A percentile compares a stretch with the other conserved stretches of the same genome.
Conservation (phyloP, 2,113 vertebrate genomes). For the Gnathonemus echidnorhynchus region DNA sequence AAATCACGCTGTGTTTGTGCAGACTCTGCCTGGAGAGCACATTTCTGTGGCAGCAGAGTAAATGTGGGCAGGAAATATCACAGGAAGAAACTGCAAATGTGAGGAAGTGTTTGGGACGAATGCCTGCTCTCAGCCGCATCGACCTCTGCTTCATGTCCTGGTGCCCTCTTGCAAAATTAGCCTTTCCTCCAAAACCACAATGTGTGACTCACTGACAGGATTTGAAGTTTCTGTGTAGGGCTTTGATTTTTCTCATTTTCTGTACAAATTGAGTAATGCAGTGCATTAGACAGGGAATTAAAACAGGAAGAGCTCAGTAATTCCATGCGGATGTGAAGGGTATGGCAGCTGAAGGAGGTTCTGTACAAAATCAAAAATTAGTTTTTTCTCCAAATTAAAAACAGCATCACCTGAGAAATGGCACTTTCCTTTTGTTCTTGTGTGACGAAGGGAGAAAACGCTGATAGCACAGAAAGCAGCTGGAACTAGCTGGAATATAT, state of each 20-base stretch:
- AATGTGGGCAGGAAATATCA: background rate
- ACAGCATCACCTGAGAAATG: background rate
- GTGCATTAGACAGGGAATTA: background rate
- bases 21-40: background rate
- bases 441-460: background rate
- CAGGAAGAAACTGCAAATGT: background rate
- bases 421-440: background rate
- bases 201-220: background rate
- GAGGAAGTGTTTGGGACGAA: background rate
- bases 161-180: background rate
- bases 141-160: background rate
- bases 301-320: background rate
- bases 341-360: background rate
- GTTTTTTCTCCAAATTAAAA: background rate
- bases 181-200: background rate
- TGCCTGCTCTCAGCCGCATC: background rate
- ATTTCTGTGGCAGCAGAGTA: background rate
- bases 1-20: background rate
- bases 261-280: background rate
- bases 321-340: background rate
- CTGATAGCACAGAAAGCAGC: background rate
- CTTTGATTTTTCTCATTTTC: background rate
- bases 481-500: background rate
- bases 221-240: background rate
- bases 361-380: background rate